Conservation (phyloP, 2,797 vertebrate species). For the Chrysocyon brachyurus region DNA sequence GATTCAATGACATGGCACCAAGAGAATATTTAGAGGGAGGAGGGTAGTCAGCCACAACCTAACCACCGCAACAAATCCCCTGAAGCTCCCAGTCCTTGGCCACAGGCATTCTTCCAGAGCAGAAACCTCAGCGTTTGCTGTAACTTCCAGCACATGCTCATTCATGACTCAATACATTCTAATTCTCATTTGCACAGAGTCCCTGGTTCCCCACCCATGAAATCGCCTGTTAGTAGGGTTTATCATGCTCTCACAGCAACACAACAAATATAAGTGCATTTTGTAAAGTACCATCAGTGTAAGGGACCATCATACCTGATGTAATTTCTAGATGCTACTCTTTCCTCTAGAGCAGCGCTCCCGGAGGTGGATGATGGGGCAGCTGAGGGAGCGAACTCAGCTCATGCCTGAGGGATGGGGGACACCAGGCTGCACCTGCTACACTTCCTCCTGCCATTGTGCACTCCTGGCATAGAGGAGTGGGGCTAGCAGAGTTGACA, state of each 20-base stretch:
- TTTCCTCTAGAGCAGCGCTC: background rate
- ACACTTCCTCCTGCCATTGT: background rate
- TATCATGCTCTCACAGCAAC: background rate
- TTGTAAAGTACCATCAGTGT: background rate
- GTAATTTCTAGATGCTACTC: background rate
- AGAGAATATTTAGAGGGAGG: background rate
- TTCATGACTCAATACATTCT: background rate
- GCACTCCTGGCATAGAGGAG: background rate
- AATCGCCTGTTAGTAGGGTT: background rate
- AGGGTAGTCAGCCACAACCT: background rate
- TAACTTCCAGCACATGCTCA: too few relatives aligned
- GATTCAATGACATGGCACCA: background rate
- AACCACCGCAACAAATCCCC: background rate
- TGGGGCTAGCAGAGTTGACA: background rate
- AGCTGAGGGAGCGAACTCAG: background rate
- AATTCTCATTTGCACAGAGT: background rate
- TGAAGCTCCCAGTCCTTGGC: background rate
- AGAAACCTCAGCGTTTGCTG: background rate
- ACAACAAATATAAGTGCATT: background rate
- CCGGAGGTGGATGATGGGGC: background rate
- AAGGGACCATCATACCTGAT: background rate
- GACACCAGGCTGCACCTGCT: background rate
- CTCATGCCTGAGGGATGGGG: background rate
- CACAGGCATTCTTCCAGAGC: background rate
- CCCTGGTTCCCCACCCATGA: background rate